Evolutionary conservation across 2,797 vertebrate genomes (phyloP).

Genomic region (Passerculus sandwichensis): DNA sequence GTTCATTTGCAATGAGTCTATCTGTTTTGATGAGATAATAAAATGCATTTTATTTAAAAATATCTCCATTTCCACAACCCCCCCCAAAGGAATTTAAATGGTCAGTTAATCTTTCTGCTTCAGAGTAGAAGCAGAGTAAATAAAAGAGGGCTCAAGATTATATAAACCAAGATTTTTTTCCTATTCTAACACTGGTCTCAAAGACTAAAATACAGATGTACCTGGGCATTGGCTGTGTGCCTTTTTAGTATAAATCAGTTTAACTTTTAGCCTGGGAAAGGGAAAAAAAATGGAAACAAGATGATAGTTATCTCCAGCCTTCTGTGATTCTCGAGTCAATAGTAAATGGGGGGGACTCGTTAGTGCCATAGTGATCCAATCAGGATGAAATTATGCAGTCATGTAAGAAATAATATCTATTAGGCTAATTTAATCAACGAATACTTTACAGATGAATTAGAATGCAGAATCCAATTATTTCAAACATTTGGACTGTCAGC

Average conservation of each 20-base stretch:
- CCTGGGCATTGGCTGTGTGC: constrained; percentile 24
- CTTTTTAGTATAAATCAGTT: constrained; percentile 79
- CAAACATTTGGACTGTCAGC: constrained; percentile 84
- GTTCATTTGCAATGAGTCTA: constrained; percentile 44
- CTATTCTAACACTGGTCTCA: not conserved
- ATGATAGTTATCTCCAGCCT: constrained; percentile 78
- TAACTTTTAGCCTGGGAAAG: constrained; percentile 76
- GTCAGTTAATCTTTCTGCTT: constrained; percentile 45
- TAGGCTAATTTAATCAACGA: constrained; percentile 97
- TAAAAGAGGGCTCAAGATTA: constrained; percentile 20
- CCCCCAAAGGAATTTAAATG: constrained; percentile 2
- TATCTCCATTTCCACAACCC: not conserved
- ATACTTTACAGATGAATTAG: constrained; percentile 95
- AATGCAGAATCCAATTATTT: constrained; percentile 94
- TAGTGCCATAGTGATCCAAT: constrained; percentile 80
- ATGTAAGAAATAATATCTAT: constrained; percentile 96
- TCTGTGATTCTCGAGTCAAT: constrained; percentile 86
- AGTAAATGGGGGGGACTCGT: constrained; percentile 90
- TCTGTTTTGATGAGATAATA: constrained; percentile 65
- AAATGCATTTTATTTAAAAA: constrained; percentile 65
- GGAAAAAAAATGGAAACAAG: constrained; percentile 44
- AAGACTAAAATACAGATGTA: not conserved
- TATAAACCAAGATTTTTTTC: constrained; percentile 29
- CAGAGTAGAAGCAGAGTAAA: constrained; percentile 49
- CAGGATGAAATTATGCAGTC: constrained; percentile 87